Conservation (phyloP, 1,140 invertebrate genomes). For the Tetraneura akinire region DNA sequence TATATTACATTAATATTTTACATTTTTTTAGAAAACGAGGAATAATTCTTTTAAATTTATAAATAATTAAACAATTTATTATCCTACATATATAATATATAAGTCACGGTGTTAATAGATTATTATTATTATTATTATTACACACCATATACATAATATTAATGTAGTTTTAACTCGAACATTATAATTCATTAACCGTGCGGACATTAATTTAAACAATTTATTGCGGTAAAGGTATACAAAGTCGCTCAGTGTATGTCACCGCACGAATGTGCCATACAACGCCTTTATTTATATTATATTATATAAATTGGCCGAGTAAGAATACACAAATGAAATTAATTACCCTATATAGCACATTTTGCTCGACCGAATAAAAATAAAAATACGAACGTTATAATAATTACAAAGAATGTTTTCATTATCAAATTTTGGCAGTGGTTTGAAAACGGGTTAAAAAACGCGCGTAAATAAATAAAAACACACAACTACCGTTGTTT, state of each 20-base stretch:
- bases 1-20: too few species aligned
- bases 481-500: background rate
- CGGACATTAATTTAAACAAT: constrained; percentile 29
- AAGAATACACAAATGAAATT: background rate
- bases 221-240: background rate
- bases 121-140: background rate
- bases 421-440: constrained; percentile 2
- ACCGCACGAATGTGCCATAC: constrained; percentile 1
- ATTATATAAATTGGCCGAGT: background rate
- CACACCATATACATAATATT: background rate
- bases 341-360: background rate
- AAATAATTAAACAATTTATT: too few species aligned
- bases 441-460: constrained; percentile 1
- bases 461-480: background rate
- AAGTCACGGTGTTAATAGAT: background rate
- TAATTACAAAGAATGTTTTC: background rate
- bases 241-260: background rate
- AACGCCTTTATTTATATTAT: background rate
- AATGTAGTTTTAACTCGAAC: background rate
- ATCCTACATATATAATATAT: background rate
- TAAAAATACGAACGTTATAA: background rate
- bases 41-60: too few species aligned
- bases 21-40: too few species aligned
- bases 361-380: background rate
- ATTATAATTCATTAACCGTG: constrained; percentile 8